These are phyloP conservation scores for Opisthograptis luteolata DNA, from an alignment of 2,888 invertebrate genomes.

Conservation along the genomic window DNA sequence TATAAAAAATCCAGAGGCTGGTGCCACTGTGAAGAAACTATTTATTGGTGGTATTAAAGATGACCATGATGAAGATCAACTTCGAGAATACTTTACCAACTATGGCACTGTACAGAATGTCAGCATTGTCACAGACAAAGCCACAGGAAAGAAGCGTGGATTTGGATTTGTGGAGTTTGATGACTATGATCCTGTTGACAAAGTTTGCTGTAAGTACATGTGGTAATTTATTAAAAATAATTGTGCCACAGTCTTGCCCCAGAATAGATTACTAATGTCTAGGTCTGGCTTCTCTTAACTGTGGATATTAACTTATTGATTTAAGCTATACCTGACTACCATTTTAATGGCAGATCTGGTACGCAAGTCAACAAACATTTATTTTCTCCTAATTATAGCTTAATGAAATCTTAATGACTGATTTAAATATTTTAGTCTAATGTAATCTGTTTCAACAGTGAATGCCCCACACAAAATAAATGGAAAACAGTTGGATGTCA, in stretches of 20 bases:
- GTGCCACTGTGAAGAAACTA: constrained; percentile 96
- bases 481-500: constrained; percentile 95
- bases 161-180: constrained; percentile 99
- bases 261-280: constrained; percentile 70
- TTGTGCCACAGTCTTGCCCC: constrained; percentile 78
- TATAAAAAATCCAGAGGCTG: constrained; percentile 96
- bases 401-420: no score
- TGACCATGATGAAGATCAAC: constrained; percentile 95
- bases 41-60: constrained; percentile 98
- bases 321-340: constrained; percentile 78
- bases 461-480: constrained; percentile 93
- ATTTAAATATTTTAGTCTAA: no score
- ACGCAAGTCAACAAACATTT: constrained; percentile 76
- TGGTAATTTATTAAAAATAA: constrained; percentile 3
- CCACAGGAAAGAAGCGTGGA: constrained; percentile 96
- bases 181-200: constrained; percentile 98
- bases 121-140: constrained; percentile 96
- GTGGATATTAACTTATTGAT: constrained; percentile 78
- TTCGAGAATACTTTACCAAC: constrained; percentile 92
- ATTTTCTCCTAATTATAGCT: no score
- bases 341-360: constrained; percentile 62
- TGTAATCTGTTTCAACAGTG: constrained; percentile 71
- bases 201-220: constrained; percentile 95
- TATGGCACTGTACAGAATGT: constrained; percentile 94
- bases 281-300: constrained; percentile 79